Percentiles rank a stretch among this genome's conserved stretches.
These are phyloP conservation scores for Cossypha dichroa DNA, from an alignment of 2,797 vertebrate species.

Conservation along the genomic window DNA sequence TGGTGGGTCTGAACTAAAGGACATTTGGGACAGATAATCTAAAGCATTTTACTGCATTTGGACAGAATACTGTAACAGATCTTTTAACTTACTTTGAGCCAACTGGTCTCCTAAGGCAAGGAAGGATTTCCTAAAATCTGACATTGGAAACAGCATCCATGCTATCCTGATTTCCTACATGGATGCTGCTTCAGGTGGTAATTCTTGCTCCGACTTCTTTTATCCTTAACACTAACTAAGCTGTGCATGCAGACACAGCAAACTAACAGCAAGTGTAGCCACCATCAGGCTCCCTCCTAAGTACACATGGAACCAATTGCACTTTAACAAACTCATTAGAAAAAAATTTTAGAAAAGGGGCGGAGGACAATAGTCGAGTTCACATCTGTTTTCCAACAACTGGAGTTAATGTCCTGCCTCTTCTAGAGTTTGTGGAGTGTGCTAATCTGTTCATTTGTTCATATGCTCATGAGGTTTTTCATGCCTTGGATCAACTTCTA, in stretches of 20 bases:
- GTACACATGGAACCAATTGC: neutral
- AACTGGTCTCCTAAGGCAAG: neutral
- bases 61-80: neutral
- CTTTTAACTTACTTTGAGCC: neutral
- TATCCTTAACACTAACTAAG: neutral
- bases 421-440: neutral
- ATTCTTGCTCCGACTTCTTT: neutral
- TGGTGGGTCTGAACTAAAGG: neutral
- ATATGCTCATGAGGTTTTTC: neutral
- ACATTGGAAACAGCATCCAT: neutral
- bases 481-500: neutral
- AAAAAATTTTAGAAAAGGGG: neutral
- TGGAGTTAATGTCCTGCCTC: neutral
- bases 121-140: neutral
- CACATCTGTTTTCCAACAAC: slow-evolving; percentile 11
- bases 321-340: neutral
- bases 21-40: neutral
- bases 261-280: neutral
- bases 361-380: neutral
- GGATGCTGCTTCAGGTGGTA: neutral
- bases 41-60: neutral
- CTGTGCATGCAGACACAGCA: neutral
- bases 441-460: neutral
- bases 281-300: neutral
- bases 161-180: neutral